Conservation (phyloP, 1,140 invertebrate species). For the Drosophila eugracilis region DNA sequence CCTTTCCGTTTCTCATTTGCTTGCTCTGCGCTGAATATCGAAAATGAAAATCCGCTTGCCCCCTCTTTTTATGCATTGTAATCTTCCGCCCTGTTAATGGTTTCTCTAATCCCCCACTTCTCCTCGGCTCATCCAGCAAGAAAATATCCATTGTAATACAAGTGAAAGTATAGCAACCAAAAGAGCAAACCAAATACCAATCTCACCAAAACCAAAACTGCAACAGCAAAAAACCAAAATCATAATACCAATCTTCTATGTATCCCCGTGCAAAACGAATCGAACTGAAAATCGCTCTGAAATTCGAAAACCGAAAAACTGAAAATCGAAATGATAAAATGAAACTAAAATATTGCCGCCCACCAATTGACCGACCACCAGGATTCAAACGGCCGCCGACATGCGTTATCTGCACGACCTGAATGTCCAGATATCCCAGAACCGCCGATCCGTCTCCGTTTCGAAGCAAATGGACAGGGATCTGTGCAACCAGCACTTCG, state of each 20-base stretch:
- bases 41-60: conserved; percentile 14
- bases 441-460: conserved; percentile 73
- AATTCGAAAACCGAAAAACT: conserved; percentile 32
- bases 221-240: conserved; percentile 60
- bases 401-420: conserved; percentile 81
- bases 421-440: conserved; percentile 83
- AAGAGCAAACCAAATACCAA: conserved; percentile 68
- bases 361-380: conserved; percentile 18
- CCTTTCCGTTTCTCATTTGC: conserved; percentile 70
- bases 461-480: conserved; percentile 86
- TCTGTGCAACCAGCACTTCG: conserved; percentile 87
- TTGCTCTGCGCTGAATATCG: conserved; percentile 61
- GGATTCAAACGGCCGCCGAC: conserved; percentile 72
- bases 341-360: conserved; percentile 35
- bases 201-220: conserved; percentile 40
- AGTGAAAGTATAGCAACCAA: conserved; percentile 83
- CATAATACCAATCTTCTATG: conserved; percentile 82
- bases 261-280: conserved; percentile 61
- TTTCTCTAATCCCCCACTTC: conserved; percentile 65
- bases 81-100: conserved; percentile 65
- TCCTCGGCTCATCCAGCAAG: conserved; percentile 64
- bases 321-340: conserved; percentile 29
- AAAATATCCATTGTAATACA: conserved; percentile 83
- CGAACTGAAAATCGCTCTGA: conserved; percentile 31
- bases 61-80: conserved; percentile 25